These are phyloP conservation scores for Lasioglossum morio DNA, from an alignment of 2,888 invertebrate genomes.

Conservation along the genomic window DNA sequence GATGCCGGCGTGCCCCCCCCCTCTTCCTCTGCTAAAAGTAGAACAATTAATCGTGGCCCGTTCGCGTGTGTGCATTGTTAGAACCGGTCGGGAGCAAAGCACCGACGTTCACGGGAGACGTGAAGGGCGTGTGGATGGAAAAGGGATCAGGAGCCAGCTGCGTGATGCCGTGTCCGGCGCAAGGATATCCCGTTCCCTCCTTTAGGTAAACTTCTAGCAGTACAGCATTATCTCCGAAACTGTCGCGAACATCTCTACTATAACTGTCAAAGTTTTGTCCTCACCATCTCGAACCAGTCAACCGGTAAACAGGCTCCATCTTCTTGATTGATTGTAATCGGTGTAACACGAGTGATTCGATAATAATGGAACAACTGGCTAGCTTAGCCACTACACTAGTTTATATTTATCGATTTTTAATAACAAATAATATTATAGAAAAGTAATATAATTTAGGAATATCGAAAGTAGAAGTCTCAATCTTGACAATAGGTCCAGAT, in stretches of 20 bases:
- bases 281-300: background rate
- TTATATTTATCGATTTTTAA: no score
- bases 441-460: no score
- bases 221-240: background rate
- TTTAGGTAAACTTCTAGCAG: slow-evolving; percentile 86
- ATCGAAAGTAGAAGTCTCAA: no score
- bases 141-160: slow-evolving; percentile 81
- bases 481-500: no score
- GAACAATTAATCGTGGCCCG: slow-evolving; percentile 53
- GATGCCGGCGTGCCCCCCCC: slow-evolving; percentile 6
- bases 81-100: slow-evolving; percentile 88
- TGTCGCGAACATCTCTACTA: background rate
- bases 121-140: slow-evolving; percentile 80
- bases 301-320: no score
- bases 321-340: no score
- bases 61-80: slow-evolving; percentile 75
- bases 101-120: slow-evolving; percentile 85
- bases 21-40: slow-evolving; percentile 32
- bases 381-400: no score
- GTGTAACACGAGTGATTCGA: no score
- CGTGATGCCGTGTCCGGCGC: slow-evolving; percentile 89
- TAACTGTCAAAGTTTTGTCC: background rate
- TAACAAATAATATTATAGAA: no score
- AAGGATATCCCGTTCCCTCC: slow-evolving; percentile 88
- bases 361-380: no score